These are phyloP conservation scores for Piaya cayana DNA, from an alignment of 2,113 vertebrate species.

Conservation along the genomic window DNA sequence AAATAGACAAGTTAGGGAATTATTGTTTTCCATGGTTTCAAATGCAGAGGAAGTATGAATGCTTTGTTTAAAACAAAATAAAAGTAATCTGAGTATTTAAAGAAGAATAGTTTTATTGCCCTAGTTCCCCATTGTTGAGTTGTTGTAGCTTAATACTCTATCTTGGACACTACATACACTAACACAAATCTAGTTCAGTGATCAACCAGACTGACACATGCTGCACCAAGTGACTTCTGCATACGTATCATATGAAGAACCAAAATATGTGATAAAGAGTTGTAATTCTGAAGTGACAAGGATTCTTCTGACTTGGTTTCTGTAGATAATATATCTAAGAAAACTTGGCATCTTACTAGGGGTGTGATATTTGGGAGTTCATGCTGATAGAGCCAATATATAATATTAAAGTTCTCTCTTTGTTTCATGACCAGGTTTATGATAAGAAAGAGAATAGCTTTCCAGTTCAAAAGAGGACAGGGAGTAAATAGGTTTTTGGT, in stretches of 20 bases:
- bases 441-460: neutral
- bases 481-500: neutral
- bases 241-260: neutral
- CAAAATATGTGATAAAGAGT: neutral
- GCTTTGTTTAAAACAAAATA: neutral
- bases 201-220: neutral
- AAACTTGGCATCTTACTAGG: neutral
- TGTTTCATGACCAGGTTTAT: neutral
- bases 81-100: neutral
- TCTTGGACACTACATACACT: rapidly evolving
- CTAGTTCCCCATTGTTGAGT: neutral
- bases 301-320: neutral
- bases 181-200: neutral
- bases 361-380: neutral
- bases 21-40: neutral
- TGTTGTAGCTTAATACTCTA: neutral
- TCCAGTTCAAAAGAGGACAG: neutral
- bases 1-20: neutral
- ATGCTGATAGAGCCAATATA: rapidly evolving
- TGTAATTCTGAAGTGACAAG: neutral
- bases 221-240: neutral
- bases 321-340: neutral
- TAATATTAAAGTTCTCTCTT: neutral
- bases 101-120: neutral
- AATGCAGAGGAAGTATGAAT: neutral